phyloP scores from a whole-genome alignment of 2,113 vertebrate species.

The Bos taurus region ARS-UCD2.0 NC_037330.1:108487501-108488000 shows the following conservation, averaged over 20 bases:
- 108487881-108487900: neutral
- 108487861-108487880: neutral
- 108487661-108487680: neutral
- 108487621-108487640: neutral
- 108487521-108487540: neutral
- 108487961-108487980: neutral
- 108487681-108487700: neutral
- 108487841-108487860: accelerated
- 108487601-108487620: neutral
- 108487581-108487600: neutral
- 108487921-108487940: neutral
- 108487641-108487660: neutral
- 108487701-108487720: neutral
- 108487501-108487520: neutral
- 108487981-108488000: neutral
- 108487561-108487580: neutral
- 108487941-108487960: neutral
- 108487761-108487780: neutral
- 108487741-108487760: neutral
- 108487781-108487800: neutral
- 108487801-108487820: accelerated
- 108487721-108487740: neutral
- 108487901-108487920: neutral
- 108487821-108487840: accelerated
- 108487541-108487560: neutral